A percentile compares a stretch with the other conserved stretches of the same genome.
Conservation (phyloP, 92 coral and sea anemone species). For the Muricea muricata region DNA sequence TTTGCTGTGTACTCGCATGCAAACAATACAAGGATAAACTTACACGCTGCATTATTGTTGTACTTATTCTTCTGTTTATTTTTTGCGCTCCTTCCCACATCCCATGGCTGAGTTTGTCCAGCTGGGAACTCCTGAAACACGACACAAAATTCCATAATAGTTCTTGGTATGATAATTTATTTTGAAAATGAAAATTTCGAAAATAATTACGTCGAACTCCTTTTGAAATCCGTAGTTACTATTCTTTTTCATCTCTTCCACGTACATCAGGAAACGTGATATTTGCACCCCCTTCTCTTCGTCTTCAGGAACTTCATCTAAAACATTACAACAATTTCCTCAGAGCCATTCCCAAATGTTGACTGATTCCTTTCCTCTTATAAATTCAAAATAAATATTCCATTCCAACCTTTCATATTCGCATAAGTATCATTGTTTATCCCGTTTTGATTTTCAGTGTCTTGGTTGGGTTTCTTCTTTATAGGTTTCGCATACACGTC, state of each 20-base stretch:
- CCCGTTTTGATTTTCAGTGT: background rate
- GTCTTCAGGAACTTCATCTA: background rate
- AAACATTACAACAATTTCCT: no score
- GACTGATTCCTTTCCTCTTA: background rate
- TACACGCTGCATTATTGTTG: background rate
- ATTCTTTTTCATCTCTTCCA: slow-evolving; percentile 30
- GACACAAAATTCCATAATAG: no score
- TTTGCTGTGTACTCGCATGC: no score
- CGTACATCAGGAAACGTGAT: slow-evolving; percentile 7
- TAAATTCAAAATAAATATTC: background rate
- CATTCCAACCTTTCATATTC: background rate
- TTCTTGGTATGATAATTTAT: no score
- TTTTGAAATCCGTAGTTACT: slow-evolving; percentile 28
- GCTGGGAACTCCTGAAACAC: slow-evolving; percentile 38
- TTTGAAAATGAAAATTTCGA: no score
- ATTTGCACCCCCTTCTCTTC: background rate
- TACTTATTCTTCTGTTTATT: background rate
- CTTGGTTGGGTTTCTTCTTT: background rate
- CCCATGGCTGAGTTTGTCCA: background rate
- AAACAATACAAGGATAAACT: background rate
- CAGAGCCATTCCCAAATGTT: background rate
- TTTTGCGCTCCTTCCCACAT: background rate
- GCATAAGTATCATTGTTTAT: background rate
- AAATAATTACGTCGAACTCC: slow-evolving; percentile 17
- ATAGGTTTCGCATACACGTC: background rate